Evolutionary conservation across 2,113 vertebrate species (phyloP).

Genomic region (Pseudolaguvia tuberculata): DNA sequence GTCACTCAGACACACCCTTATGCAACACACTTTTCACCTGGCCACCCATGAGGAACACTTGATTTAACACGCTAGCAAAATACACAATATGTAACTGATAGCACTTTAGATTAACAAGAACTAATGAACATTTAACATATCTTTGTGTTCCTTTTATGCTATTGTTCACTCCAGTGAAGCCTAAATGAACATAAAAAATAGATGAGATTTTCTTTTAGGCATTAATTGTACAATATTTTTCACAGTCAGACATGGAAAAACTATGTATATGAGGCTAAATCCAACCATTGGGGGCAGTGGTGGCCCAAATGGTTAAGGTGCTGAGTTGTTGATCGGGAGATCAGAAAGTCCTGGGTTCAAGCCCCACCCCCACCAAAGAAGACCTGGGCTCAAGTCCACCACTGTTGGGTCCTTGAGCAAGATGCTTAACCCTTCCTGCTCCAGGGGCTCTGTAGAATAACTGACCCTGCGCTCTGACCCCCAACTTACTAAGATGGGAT

Average conservation of each 20-base stretch:
- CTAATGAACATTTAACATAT: conserved; percentile 13
- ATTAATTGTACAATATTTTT: neutral
- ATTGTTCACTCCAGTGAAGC: conserved; percentile 6
- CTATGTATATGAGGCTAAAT: neutral
- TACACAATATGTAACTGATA: conserved; percentile 10
- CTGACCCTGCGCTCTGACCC: too few species aligned
- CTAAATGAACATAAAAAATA: conserved; percentile 4
- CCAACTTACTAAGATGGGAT: too few species aligned
- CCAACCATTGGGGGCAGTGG: too few species aligned
- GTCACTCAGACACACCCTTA: conserved; percentile 36
- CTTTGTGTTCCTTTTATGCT: conserved; percentile 1
- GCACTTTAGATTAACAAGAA: neutral
- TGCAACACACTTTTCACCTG: conserved; percentile 8
- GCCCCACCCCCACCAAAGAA: too few species aligned
- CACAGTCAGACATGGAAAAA: neutral
- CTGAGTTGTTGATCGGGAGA: too few species aligned
- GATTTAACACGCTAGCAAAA: neutral
- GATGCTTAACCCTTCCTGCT: too few species aligned
- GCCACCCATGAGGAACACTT: conserved; percentile 3
- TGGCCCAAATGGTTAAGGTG: too few species aligned
- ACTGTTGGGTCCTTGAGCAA: too few species aligned
- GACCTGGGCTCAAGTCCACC: too few species aligned
- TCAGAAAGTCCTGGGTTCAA: too few species aligned
- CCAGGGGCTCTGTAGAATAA: too few species aligned
- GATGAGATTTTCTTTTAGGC: neutral